phyloP scores from a whole-genome alignment of 2,888 invertebrate genomes.

The Melanostoma scalare region DNA sequence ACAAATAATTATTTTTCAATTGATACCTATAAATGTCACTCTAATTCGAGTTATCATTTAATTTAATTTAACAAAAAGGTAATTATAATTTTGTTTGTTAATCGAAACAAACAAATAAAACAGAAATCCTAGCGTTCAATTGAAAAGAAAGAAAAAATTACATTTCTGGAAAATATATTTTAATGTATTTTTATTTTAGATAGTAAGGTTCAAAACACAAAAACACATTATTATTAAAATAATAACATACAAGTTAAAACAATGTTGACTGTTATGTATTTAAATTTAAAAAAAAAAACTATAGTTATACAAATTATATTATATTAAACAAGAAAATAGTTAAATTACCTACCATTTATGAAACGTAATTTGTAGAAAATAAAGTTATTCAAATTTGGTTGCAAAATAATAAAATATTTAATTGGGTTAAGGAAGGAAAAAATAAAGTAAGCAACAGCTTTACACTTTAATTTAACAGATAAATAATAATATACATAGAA shows the following conservation, averaged over 20 bases:
- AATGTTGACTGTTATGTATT: conserved; percentile 70
- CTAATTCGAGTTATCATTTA: conserved; percentile 43
- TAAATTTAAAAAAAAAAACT: conserved; percentile 43
- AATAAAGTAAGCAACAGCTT: conserved; percentile 56
- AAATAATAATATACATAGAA: conserved; percentile 11
- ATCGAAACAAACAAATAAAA: conserved; percentile 61
- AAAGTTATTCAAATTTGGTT: conserved; percentile 37
- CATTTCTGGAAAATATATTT: conserved; percentile 44
- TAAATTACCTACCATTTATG: conserved; percentile 49
- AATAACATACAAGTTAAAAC: conserved; percentile 27
- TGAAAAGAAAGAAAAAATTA: conserved; percentile 41
- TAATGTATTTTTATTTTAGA: conserved; percentile 57
- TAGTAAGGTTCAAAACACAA: conserved; percentile 70
- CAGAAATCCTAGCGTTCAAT: conserved; percentile 69
- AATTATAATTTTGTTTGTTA: conserved; percentile 52
- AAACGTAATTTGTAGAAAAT: conserved; percentile 74
- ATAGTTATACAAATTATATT: conserved; percentile 56
- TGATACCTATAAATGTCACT: conserved; percentile 32
- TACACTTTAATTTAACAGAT: conserved; percentile 26
- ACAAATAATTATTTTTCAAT: conserved; percentile 35
- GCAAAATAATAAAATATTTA: conserved; percentile 23
- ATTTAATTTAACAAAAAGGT: conserved; percentile 34
- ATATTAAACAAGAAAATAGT: conserved; percentile 54
- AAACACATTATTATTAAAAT: conserved; percentile 35
- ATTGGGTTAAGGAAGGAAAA: conserved; percentile 40